Evolutionary conservation across 2,888 invertebrate genomes (phyloP), one percentile per base, ranked within the genome.

Genomic region (Harpalus rufipes): DNA sequence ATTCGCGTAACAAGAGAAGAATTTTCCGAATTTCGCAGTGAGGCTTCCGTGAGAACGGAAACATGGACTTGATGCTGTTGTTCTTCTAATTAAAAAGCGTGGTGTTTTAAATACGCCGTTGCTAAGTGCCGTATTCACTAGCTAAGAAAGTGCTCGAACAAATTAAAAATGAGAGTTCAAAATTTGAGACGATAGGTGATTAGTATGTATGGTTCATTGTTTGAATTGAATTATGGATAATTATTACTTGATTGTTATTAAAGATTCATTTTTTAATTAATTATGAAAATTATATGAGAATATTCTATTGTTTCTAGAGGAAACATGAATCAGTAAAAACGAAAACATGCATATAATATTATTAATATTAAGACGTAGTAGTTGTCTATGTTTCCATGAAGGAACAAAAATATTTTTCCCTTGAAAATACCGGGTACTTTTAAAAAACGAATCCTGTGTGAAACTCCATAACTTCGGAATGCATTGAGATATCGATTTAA

Each of bases 11-110:
- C 58, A 21, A 82, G 82, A 82, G 82, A 68, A 82, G 82, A 82
- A 68, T 82, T 82, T 82, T 82, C 82, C 82, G 72, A 82, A 82
- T 58, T 82, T 82, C 82, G 82, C 82, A 44, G 41, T 25, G 8
- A 8, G 2, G 21, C 58, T 82, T 82, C 82, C 82, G 82, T 82
- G 82, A 72, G 82, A 82, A 72, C 72, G 58, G 58, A 59, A 82
- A 25, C 56, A 56, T 21, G 16, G 21, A 41, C 63, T 32, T 21
- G 81, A 41, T 81, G 81, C 81, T 81, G 51, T 63, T 81, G 81
- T 63, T 81, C 21, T 63, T 51, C 32, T 72, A 82, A 72, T 82
- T 72, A 82, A 72, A 72, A 72, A 58, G 72, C 72, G 18, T 78
- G 44, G 56, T 32, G n/a, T 78, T 78, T 78, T 78, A 58, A 78